A percentile compares a stretch with the other conserved stretches of the same genome.
These are phyloP conservation scores for Hedychridium roseum DNA, from an alignment of 2,888 invertebrate species.

Conservation along the genomic window DNA sequence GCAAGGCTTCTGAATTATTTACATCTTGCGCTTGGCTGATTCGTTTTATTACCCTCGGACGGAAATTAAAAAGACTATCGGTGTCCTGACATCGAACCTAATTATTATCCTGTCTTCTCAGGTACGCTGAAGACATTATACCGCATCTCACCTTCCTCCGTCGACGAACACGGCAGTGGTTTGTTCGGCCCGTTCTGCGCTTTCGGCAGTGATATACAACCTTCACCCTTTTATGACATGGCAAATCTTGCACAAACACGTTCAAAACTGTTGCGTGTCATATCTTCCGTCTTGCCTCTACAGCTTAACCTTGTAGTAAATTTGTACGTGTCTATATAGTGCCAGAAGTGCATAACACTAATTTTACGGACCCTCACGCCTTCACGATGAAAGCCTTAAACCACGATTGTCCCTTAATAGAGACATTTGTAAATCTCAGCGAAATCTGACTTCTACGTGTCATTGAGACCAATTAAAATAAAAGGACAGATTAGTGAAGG, in stretches of 20 bases:
- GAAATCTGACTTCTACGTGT: too few species aligned
- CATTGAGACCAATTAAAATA: too few species aligned
- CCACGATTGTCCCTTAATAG: too few species aligned
- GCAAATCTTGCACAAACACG: slow-evolving; percentile 11
- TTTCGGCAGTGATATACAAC: slow-evolving; percentile 40
- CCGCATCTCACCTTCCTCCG: slow-evolving; percentile 25
- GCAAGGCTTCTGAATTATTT: slow-evolving; percentile 43
- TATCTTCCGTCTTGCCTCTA: slow-evolving; percentile 21
- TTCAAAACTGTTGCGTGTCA: slow-evolving; percentile 27
- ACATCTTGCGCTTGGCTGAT: slow-evolving; percentile 25
- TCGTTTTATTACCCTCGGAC: slow-evolving; percentile 23
- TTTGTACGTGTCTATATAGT: slow-evolving; percentile 17
- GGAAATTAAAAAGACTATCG: slow-evolving; percentile 21
- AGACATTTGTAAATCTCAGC: neutral
- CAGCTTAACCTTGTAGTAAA: slow-evolving; percentile 6
- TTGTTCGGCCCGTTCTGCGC: slow-evolving; percentile 2
- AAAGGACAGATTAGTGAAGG: too few species aligned
- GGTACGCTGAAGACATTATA: slow-evolving; percentile 35
- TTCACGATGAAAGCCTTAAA: too few species aligned
- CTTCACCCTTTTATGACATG: slow-evolving; percentile 44
- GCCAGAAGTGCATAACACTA: slow-evolving; percentile 20
- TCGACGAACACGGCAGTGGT: slow-evolving; percentile 19
- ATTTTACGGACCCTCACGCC: slow-evolving; percentile 20
- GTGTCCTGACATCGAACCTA: slow-evolving; percentile 38
- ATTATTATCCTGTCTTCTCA: slow-evolving; percentile 47